A percentile compares a stretch with the other conserved stretches of the same genome.
Evolutionary conservation across 2,113 vertebrate genomes (phyloP).

Genomic region (Vanacampus margaritifer): DNA sequence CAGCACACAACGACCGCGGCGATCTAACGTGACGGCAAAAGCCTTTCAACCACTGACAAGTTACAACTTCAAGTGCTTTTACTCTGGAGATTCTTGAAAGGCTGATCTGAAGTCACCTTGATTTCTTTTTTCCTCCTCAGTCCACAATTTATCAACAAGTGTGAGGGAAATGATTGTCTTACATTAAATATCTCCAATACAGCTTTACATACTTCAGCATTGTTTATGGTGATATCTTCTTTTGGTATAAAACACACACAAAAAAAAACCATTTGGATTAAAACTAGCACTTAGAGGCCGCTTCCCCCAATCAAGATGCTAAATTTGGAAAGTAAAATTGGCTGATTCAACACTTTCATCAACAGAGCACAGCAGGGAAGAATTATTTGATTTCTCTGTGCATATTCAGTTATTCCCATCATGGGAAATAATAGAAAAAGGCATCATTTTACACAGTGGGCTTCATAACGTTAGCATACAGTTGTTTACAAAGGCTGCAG

Average conservation of each 20-base stretch:
- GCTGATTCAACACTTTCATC: constrained; percentile 37
- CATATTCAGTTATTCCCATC: constrained; percentile 28
- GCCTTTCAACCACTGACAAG: constrained; percentile 27
- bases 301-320: constrained; percentile 11
- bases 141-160: constrained; percentile 22
- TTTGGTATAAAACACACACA: background rate
- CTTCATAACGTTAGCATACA: constrained; percentile 5
- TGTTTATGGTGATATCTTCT: background rate
- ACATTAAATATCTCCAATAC: background rate
- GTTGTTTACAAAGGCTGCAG: background rate
- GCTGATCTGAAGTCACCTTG: constrained; percentile 8
- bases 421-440: constrained; percentile 35
- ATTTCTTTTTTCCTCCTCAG: constrained; percentile 11
- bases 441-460: constrained; percentile 32
- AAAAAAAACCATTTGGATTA: background rate
- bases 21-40: constrained; percentile 49
- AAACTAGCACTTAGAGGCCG: constrained; percentile 8
- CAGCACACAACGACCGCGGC: constrained; percentile 43
- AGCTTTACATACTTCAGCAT: background rate
- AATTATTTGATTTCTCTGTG: constrained; percentile 41
- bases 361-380: constrained; percentile 32
- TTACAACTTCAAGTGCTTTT: constrained; percentile 29
- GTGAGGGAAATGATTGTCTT: background rate
- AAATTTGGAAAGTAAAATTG: constrained; percentile 31
- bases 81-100: constrained; percentile 24